phyloP scores from a whole-genome alignment of 2,797 vertebrate genomes.

The Phrynocephalus vlangalii region DNA sequence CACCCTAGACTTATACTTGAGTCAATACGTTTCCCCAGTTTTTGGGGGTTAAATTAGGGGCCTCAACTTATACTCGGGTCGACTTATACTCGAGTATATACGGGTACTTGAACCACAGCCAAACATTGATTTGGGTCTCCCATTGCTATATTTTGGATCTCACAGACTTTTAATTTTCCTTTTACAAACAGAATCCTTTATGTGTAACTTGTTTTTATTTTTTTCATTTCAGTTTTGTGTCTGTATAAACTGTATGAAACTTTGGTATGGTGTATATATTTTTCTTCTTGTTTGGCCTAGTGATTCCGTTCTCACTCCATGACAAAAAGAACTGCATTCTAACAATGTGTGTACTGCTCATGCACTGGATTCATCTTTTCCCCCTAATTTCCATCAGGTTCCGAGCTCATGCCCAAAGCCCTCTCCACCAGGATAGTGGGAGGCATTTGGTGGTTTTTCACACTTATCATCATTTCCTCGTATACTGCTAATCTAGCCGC shows the following conservation, averaged over 20 bases:
- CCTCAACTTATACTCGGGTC: too few relatives aligned
- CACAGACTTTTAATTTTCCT: slow-evolving; percentile 12
- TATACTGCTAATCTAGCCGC: slow-evolving; percentile 99
- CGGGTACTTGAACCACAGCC: neutral
- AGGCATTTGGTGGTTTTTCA: slow-evolving; percentile 99
- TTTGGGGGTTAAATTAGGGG: too few relatives aligned
- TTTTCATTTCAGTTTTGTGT: slow-evolving; percentile 62
- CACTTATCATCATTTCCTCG: slow-evolving; percentile 99
- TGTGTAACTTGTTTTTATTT: slow-evolving; percentile 51
- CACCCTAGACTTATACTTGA: too few relatives aligned
- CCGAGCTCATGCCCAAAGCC: slow-evolving; percentile 99
- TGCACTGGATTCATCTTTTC: slow-evolving; percentile 79
- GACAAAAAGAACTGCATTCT: slow-evolving; percentile 67
- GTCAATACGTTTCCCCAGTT: too few relatives aligned
- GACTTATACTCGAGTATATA: too few relatives aligned
- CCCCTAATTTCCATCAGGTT: slow-evolving; percentile 90
- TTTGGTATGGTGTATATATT: slow-evolving; percentile 53
- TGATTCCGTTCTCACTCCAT: slow-evolving; percentile 69
- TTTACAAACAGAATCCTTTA: slow-evolving; percentile 12
- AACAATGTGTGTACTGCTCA: slow-evolving; percentile 62
- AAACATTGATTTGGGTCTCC: slow-evolving; percentile 58
- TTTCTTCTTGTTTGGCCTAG: slow-evolving; percentile 60
- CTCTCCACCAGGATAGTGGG: slow-evolving; percentile 99
- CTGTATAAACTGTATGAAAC: slow-evolving; percentile 59
- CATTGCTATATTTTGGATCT: slow-evolving; percentile 70